Base-by-base conservation (phyloP, 2,797 vertebrate species). In the Rhinichthys osculus region DNA sequence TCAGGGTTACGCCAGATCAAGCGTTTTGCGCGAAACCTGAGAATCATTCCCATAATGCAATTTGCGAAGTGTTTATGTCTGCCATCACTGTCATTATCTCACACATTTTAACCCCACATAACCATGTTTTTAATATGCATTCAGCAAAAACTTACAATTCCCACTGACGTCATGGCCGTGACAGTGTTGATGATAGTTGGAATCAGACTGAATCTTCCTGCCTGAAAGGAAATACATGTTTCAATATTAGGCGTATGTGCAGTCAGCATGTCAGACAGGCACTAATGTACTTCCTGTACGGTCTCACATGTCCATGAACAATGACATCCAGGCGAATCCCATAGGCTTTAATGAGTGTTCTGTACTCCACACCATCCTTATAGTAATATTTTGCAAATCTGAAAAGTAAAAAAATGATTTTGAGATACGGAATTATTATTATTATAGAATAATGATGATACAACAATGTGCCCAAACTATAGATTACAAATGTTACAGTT, bases 161-260 rank as follows among this genome's bases (percentile, higher is more conserved):
- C 97, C 1, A 98, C 95, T 16, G 97, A 98, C 27, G 97, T 97
- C 95, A 98, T 92, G 0, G 97, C 97, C 0, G 97, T 97, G 87
- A 98, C 97, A 77, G 96, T 90, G 88, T 97, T 97, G 90, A 98
- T 98, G 92, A 98, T 96, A 78, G 97, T 98, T 38, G 97, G 97
- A 81, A 98, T 96, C 81, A 97, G 94, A 90, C 96, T 97, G 91
- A 98, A 98, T 91, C 97, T 97, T 72, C 97, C 97, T 44, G 97
- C 97, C 97, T 98, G 89, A 44, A 90, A 87, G 83, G 76, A 89
- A 82, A 90, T 73, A 0, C 81, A 38, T 14, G 5, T 2, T 71
- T 77, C 7, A 84, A 19, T 66, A 59, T 44, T 11, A 59, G 11
- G 1, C 21, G 3, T 35, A 10, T n/a, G 62, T 54, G 40, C 13